phyloP scores from a whole-genome alignment of 2,888 invertebrate genomes.

The Athalia cordata region DNA sequence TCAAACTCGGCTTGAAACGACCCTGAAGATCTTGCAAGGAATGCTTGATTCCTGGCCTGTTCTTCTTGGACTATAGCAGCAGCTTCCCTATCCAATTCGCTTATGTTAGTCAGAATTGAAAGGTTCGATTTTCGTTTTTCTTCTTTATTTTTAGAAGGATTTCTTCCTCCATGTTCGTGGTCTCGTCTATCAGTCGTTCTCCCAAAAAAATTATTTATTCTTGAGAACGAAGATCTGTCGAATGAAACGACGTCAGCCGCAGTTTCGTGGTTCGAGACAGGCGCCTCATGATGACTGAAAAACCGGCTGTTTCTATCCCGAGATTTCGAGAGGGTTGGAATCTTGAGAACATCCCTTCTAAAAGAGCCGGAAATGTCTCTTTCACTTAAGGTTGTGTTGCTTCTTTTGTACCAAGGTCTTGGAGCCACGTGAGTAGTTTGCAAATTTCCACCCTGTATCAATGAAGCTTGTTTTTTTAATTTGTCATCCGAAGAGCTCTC shows the following conservation, averaged over 20 bases:
- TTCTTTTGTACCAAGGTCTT: constrained; percentile 81
- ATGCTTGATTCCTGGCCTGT: constrained; percentile 68
- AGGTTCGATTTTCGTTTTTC: constrained; percentile 78
- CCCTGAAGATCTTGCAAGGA: constrained; percentile 58
- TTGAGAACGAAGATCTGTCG: constrained; percentile 73
- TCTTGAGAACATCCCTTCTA: constrained; percentile 32
- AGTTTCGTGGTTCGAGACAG: neutral
- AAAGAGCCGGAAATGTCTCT: constrained; percentile 34
- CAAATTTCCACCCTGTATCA: too few relatives aligned
- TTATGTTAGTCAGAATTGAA: constrained; percentile 83
- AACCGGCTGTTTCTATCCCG: constrained; percentile 68
- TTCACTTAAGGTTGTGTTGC: constrained; percentile 30
- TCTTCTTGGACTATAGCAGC: constrained; percentile 82
- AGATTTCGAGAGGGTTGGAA: constrained; percentile 43
- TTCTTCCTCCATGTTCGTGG: constrained; percentile 47
- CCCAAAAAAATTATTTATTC: constrained; percentile 70
- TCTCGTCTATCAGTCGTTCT: constrained; percentile 60
- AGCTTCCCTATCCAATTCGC: constrained; percentile 87
- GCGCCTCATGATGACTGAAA: neutral
- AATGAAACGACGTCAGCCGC: constrained; percentile 67
- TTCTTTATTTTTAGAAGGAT: constrained; percentile 63
- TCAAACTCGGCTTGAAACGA: constrained; percentile 50
- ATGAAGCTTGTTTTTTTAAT: neutral
- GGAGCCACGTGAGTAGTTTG: neutral
- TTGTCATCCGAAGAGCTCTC: neutral